phyloP scores from a whole-genome alignment of 2,888 invertebrate species.

The Acronicta alni region DNA sequence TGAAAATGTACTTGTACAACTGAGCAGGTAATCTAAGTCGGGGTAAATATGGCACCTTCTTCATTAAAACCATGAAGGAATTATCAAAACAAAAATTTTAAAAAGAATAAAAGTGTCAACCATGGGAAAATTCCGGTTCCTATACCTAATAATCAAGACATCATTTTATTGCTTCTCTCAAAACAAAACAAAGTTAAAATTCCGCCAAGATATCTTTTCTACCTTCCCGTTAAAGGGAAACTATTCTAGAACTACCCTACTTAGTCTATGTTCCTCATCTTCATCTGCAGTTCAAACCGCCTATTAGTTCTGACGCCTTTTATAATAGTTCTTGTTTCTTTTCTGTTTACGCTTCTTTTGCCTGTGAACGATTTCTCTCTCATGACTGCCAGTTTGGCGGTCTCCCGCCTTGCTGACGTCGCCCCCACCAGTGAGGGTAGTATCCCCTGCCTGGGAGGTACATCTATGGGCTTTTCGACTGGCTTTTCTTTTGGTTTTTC shows the following conservation, averaged over 20 bases:
- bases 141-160: not conserved
- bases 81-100: constrained; percentile 13
- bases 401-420: constrained; percentile 65
- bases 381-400: constrained; percentile 75
- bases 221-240: not conserved
- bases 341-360: constrained; percentile 70
- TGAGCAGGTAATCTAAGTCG: too few relatives aligned
- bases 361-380: constrained; percentile 78
- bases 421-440: constrained; percentile 71
- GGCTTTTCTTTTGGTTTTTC: constrained; percentile 30
- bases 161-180: constrained; percentile 13
- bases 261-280: constrained; percentile 86
- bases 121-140: not conserved
- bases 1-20: too few relatives aligned
- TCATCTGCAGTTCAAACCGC: constrained; percentile 93
- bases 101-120: too few relatives aligned
- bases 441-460: constrained; percentile 50
- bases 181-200: constrained; percentile 4
- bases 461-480: constrained; percentile 46
- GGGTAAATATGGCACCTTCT: constrained; percentile 32
- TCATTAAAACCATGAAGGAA: constrained; percentile 3
- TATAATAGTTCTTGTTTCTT: constrained; percentile 84
- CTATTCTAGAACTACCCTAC: constrained; percentile 2
- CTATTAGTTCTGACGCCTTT: constrained; percentile 92
- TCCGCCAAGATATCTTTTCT: not conserved